Evolutionary conservation across 2,797 vertebrate genomes (phyloP).

Genomic region (Muscicapa comitata): DNA sequence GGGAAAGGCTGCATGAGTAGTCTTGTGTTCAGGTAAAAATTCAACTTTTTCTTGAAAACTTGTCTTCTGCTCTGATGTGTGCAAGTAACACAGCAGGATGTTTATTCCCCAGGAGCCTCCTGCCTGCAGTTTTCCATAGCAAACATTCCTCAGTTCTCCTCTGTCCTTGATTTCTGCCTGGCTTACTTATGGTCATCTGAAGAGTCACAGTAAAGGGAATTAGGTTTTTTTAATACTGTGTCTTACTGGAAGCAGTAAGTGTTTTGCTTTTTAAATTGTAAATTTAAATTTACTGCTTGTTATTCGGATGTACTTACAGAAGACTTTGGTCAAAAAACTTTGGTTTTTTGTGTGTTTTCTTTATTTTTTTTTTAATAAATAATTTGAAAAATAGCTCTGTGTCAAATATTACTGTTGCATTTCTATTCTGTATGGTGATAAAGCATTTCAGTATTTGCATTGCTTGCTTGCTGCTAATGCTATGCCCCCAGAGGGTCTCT

Average conservation of each 20-base stretch:
- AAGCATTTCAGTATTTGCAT: conserved; percentile 10
- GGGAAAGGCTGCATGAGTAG: not conserved
- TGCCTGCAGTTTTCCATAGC: not conserved
- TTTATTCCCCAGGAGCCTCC: not conserved
- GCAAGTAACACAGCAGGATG: not conserved
- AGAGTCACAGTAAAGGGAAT: not conserved
- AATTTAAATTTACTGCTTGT: not conserved
- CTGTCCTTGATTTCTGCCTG: not conserved
- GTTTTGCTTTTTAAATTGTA: not conserved
- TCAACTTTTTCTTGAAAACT: not conserved
- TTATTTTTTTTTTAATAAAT: not conserved
- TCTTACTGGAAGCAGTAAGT: not conserved
- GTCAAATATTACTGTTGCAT: conserved; percentile 16
- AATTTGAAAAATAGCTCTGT: not conserved
- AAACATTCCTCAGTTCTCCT: not conserved
- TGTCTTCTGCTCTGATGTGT: not conserved
- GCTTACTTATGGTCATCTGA: not conserved
- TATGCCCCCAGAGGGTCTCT: not conserved
- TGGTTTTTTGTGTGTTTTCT: not conserved
- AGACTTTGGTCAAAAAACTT: not conserved
- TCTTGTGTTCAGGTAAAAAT: not conserved
- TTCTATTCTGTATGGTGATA: not conserved
- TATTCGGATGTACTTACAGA: not conserved
- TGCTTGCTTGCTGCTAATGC: conserved; percentile 22
- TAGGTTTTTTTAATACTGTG: not conserved